Conservation (phyloP, 2,888 invertebrate species). For the Lordiphosa fenestrarum region DNA sequence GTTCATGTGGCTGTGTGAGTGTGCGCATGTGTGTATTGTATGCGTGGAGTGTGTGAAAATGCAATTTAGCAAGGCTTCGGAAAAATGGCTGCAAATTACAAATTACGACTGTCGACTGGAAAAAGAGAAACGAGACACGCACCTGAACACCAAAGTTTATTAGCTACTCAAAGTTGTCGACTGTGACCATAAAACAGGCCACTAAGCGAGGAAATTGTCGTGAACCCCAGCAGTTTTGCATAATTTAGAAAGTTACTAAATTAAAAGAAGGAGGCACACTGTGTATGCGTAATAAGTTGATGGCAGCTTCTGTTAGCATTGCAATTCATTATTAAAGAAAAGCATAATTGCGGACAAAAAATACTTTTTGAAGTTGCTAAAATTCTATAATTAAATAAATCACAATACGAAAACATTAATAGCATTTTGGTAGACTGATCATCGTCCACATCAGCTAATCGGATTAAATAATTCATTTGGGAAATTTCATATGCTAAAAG, state of each 20-base stretch:
- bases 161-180: constrained; percentile 27
- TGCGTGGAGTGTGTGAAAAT: constrained; percentile 9
- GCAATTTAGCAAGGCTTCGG: constrained; percentile 25
- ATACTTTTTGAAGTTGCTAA: too few species aligned
- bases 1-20: not conserved
- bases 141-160: constrained; percentile 35
- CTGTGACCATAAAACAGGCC: constrained; percentile 18
- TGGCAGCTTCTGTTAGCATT: not conserved
- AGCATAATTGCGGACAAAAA: too few species aligned
- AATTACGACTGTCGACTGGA: constrained; percentile 19
- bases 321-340: too few species aligned
- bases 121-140: constrained; percentile 22
- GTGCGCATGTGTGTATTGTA: not conserved
- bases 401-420: too few species aligned
- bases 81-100: constrained; percentile 37
- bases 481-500: too few species aligned
- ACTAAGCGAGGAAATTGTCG: constrained; percentile 16
- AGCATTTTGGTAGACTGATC: too few species aligned
- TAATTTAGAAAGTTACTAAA: constrained; percentile 22
- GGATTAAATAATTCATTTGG: too few species aligned
- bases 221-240: constrained; percentile 25
- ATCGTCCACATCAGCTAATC: too few species aligned
- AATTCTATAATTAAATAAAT: too few species aligned
- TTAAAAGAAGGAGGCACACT: not conserved
- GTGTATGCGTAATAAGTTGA: constrained; percentile 14